Base-by-base conservation (phyloP, 2,113 vertebrate genomes). In the Mustela lutreola region DNA sequence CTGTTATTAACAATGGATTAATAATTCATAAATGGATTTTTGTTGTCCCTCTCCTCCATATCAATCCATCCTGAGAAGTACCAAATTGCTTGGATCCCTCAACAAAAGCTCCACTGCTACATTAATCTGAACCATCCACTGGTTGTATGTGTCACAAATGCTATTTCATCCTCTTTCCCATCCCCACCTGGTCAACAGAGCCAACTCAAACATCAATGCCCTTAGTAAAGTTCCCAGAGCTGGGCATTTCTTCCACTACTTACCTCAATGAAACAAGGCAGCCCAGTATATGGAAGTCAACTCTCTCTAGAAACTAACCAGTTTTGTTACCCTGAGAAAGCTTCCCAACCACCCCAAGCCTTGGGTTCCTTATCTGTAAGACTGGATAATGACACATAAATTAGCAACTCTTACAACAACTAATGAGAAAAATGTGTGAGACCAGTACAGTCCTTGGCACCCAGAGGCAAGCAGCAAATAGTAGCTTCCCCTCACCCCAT, bases 391-490 rank as follows among this genome's bases (percentile, higher is more conserved):
- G 22, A 50, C 48, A 45, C 39, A 45, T 4, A 39, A 65, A 7
- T 91, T 62, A 63, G 26, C 12, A 67, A 53, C 14, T 86, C 50
- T 81, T 58, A 50, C 19, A 67, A 31, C 53, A 65, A 63, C 28
- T 22, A 24, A 53, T 16, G 2, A 80, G 7, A 84, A 45, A 45
- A 39, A 8, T 4, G 1, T 73, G 2, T 73, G 63, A 85, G 16
- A 24, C 42, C n/a, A 58, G 26, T 2, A 14, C 2, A 50, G 45
- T 11, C 4, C 0, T 0, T 7, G 24, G 39, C 6, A 4, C 36
- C 2, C 5, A 12, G 31, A 48, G 14, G 3, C 18, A 28, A 42
- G 21, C 21, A 48, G 19, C 42, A 83, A 70, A n/a, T 15, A 2
- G 28, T 11, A 42, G 28, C 42, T 6, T 1, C 11, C 33, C 7